Evolutionary conservation across 2,888 invertebrate species (phyloP).

Genomic region (Synergus laeviventris): DNA sequence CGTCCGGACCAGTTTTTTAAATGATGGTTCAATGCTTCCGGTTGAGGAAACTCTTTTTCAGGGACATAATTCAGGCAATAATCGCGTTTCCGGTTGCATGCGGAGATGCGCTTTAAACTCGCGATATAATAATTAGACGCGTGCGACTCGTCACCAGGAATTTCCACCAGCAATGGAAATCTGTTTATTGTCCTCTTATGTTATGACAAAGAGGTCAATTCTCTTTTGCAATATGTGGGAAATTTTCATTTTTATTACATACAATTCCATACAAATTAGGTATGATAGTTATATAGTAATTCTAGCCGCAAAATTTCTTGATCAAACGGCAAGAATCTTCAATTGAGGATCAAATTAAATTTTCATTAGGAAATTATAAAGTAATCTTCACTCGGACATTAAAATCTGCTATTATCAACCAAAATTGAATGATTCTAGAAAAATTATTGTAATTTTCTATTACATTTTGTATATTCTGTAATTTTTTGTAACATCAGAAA

Average conservation of each 20-base stretch:
- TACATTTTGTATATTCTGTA: no score
- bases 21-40: conserved; percentile 41
- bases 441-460: no score
- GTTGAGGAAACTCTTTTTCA: conserved; percentile 53
- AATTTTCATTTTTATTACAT: background rate
- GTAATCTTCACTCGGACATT: no score
- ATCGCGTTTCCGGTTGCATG: conserved; percentile 60
- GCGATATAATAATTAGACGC: conserved; percentile 47
- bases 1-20: background rate
- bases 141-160: conserved; percentile 47
- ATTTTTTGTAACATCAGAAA: no score
- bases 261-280: background rate
- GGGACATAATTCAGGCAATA: conserved; percentile 53
- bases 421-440: no score
- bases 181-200: background rate
- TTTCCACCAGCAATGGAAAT: conserved; percentile 40
- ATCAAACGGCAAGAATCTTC: no score
- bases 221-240: background rate
- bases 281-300: background rate
- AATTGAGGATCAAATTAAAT: no score
- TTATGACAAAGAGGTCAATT: conserved; percentile 4
- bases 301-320: background rate
- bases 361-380: no score
- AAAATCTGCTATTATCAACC: no score
- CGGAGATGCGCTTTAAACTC: conserved; percentile 48